phyloP scores from a whole-genome alignment of 2,888 invertebrate genomes.

The Drosophila testacea region DNA sequence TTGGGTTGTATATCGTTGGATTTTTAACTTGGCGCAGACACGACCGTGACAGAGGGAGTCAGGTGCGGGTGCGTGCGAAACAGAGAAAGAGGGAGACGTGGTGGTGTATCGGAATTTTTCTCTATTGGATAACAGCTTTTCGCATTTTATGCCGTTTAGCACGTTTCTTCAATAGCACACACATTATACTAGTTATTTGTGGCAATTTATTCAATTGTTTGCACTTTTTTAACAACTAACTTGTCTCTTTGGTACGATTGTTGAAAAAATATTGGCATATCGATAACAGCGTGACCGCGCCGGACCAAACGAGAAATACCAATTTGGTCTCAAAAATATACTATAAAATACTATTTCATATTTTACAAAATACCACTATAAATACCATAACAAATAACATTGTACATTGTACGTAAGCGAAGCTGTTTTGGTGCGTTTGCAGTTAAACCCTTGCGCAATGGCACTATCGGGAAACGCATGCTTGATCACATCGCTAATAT shows the following conservation, averaged over 20 bases:
- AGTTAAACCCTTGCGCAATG: no score
- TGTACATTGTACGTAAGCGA: no score
- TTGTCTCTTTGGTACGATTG: conserved; percentile 44
- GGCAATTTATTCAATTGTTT: conserved; percentile 31
- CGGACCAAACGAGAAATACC: no score
- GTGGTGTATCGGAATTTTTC: conserved; percentile 74
- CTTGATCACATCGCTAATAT: no score
- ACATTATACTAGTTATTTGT: conserved; percentile 35
- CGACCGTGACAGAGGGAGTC: conserved; percentile 49
- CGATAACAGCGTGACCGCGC: no score
- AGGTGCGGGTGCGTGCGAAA: conserved; percentile 49
- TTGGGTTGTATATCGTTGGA: conserved; percentile 47
- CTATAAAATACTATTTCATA: no score
- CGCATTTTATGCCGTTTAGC: conserved; percentile 49
- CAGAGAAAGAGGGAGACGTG: conserved; percentile 25
- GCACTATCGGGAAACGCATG: no score
- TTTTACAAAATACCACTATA: no score
- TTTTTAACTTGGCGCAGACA: conserved; percentile 50
- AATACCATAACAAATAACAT: no score
- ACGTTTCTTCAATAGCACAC: conserved; percentile 36
- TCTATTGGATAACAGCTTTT: conserved; percentile 74
- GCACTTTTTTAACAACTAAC: conserved; percentile 45
- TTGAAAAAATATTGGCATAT: no score
- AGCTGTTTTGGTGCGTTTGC: no score
- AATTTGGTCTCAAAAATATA: no score